Evolutionary conservation across 1,140 invertebrate genomes (phyloP).

Genomic region (Galleria mellonella): DNA sequence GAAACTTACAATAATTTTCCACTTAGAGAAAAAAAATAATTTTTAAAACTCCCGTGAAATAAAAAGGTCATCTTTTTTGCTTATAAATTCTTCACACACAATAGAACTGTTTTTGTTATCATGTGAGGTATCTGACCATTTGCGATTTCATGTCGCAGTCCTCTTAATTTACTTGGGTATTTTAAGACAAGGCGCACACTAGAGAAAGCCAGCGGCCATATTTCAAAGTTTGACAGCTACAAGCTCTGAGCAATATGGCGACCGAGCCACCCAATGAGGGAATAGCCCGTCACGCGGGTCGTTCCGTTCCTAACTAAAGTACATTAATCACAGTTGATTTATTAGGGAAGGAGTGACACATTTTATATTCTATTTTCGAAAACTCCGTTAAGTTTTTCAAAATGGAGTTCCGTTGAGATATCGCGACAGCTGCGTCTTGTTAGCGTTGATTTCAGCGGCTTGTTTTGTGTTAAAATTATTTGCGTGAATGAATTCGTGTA

Average conservation of each 20-base stretch:
- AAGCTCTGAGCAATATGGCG: constrained; percentile 70
- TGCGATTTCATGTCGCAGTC: constrained; percentile 29
- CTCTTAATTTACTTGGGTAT: constrained; percentile 39
- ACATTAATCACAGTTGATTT: constrained; percentile 71
- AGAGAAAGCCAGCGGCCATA: constrained; percentile 57
- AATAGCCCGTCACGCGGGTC: constrained; percentile 60
- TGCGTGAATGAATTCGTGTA: constrained; percentile 47
- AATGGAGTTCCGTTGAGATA: constrained; percentile 51
- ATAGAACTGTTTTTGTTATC: constrained; percentile 11
- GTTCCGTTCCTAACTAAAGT: constrained; percentile 48
- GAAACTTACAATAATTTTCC: constrained; percentile 53
- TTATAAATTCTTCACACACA: constrained; percentile 15
- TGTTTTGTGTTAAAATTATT: constrained; percentile 64
- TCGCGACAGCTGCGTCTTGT: constrained; percentile 69
- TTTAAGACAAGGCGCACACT: constrained; percentile 65
- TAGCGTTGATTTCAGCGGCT: constrained; percentile 50
- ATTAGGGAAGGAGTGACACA: constrained; percentile 70
- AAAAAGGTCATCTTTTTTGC: constrained; percentile 22
- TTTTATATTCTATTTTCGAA: constrained; percentile 73
- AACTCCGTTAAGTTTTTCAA: constrained; percentile 68
- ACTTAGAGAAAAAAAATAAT: constrained; percentile 58
- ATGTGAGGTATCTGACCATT: constrained; percentile 6
- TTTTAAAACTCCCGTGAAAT: constrained; percentile 51
- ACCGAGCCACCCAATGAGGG: constrained; percentile 67
- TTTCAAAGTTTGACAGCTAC: constrained; percentile 72